Evolutionary conservation across 2,113 vertebrate species (phyloP).

Genomic region (Thalassarche chlororhynchos): DNA sequence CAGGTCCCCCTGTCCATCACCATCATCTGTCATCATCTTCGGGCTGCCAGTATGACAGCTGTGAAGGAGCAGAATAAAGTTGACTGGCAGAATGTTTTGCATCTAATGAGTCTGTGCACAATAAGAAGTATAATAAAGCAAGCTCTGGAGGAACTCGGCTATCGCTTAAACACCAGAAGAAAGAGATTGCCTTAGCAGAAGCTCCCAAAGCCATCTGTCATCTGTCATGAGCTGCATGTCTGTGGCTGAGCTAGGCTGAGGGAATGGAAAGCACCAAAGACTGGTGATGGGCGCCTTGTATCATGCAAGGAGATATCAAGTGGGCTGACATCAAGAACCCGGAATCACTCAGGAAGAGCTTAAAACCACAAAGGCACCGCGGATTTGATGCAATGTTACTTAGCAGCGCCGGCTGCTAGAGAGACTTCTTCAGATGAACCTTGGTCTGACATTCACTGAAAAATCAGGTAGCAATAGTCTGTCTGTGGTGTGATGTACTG

Average conservation of each 20-base stretch:
- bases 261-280: neutral
- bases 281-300: neutral
- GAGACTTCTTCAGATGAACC: neutral
- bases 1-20: constrained; percentile 17
- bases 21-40: constrained; percentile 26
- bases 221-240: constrained; percentile 46
- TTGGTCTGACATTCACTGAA: neutral
- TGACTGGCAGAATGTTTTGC: constrained; percentile 70
- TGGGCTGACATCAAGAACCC: neutral
- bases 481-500: neutral
- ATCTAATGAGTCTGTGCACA: constrained; percentile 66
- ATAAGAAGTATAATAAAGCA: constrained; percentile 21
- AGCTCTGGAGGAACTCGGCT: constrained; percentile 38
- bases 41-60: constrained; percentile 57
- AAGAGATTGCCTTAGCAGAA: constrained; percentile 27
- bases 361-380: neutral
- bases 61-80: constrained; percentile 26
- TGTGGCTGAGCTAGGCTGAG: neutral
- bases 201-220: constrained; percentile 69
- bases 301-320: neutral
- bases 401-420: neutral
- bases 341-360: neutral
- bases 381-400: neutral
- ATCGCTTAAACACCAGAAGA: constrained; percentile 25
- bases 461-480: neutral